These are phyloP conservation scores for Nemoura dubitans DNA, from an alignment of 2,888 invertebrate genomes.

Conservation along the genomic window DNA sequence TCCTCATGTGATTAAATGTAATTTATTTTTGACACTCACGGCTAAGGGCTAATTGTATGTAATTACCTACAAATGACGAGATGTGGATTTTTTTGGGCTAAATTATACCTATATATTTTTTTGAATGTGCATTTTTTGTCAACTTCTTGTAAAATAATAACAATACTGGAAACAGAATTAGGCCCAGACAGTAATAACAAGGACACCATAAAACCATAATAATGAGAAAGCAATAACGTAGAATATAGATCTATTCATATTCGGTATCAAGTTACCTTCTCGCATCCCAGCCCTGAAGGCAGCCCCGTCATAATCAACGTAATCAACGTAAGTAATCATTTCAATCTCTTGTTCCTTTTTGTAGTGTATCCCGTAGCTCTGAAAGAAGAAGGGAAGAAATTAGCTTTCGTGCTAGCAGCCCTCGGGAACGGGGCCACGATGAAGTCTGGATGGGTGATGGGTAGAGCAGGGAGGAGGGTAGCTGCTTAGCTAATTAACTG, in stretches of 20 bases:
- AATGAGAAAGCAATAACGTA: too few relatives aligned
- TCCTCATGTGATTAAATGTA: background rate
- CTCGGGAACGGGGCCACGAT: background rate
- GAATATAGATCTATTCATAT: too few relatives aligned
- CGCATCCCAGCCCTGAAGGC: slow-evolving; percentile 94
- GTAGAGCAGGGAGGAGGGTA: background rate
- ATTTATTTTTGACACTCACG: slow-evolving; percentile 1
- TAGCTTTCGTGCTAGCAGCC: background rate
- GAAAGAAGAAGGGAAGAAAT: slow-evolving; percentile 52
- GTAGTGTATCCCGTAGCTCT: slow-evolving; percentile 97
- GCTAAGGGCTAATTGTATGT: background rate
- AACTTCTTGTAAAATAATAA: background rate
- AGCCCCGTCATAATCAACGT: slow-evolving; percentile 91
- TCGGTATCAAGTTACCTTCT: slow-evolving; percentile 67
- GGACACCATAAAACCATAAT: too few relatives aligned
- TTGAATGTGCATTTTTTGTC: background rate
- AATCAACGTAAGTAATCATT: slow-evolving; percentile 96
- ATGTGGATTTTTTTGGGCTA: background rate
- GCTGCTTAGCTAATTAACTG: background rate
- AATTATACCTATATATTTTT: background rate
- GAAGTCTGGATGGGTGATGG: too few relatives aligned
- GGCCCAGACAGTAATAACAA: background rate
- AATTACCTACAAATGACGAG: background rate
- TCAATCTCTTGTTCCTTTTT: slow-evolving; percentile 94
- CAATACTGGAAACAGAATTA: too few relatives aligned